phyloP scores from a whole-genome alignment of 2,797 vertebrate species.

The Orientallactaga sibirica region DNA sequence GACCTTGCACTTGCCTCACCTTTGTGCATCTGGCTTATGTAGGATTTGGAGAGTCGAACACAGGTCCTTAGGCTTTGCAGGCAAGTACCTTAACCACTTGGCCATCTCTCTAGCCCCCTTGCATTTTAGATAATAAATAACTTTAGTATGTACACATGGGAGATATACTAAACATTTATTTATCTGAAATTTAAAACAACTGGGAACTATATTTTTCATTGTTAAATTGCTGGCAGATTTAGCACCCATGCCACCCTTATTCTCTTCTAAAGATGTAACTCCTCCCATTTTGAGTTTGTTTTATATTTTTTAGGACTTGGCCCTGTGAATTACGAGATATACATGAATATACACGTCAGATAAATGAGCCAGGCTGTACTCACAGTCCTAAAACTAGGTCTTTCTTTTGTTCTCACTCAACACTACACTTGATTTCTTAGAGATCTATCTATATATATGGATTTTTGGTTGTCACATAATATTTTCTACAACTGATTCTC shows the following conservation, averaged over 20 bases:
- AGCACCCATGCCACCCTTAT: background rate
- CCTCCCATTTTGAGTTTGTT: background rate
- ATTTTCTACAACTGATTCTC: background rate
- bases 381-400: background rate
- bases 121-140: background rate
- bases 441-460: background rate
- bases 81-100: too few species aligned
- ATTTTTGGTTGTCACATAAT: background rate
- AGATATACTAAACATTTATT: background rate
- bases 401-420: background rate
- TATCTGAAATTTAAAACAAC: conserved; percentile 7
- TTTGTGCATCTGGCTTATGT: too few species aligned
- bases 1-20: too few species aligned
- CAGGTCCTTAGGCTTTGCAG: too few species aligned
- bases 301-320: background rate
- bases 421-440: background rate
- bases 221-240: background rate
- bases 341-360: background rate
- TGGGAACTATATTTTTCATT: background rate
- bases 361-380: background rate
- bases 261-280: background rate
- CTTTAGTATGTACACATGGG: background rate
- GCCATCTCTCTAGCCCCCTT: too few species aligned
- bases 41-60: too few species aligned
- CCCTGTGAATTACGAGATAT: background rate